A percentile compares a stretch with the other conserved stretches of the same genome.
These are phyloP conservation scores for Mastacembelus armatus DNA, from an alignment of 2,797 vertebrate species.

Conservation along the genomic window DNA sequence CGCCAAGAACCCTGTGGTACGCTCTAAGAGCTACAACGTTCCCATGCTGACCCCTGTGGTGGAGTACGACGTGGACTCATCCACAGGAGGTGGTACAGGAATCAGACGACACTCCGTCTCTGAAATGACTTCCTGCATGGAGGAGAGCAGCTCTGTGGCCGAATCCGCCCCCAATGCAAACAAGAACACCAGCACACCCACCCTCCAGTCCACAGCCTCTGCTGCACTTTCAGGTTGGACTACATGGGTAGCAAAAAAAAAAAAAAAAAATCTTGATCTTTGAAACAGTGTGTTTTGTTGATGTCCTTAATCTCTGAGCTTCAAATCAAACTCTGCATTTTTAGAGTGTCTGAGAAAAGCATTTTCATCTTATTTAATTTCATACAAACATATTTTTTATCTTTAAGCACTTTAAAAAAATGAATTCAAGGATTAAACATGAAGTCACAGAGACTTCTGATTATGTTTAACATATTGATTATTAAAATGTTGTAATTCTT, in stretches of 20 bases:
- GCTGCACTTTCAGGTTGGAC: constrained; percentile 59
- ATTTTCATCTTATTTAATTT: not conserved
- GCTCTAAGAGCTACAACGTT: constrained; percentile 96
- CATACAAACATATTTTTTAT: not conserved
- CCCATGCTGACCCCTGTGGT: constrained; percentile 92
- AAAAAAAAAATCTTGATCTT: not conserved
- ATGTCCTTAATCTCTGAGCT: too few relatives aligned
- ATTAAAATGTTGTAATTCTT: not conserved
- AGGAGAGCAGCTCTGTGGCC: constrained; percentile 80
- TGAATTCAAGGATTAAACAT: too few relatives aligned
- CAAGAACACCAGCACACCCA: constrained; percentile 34
- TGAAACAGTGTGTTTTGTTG: not conserved
- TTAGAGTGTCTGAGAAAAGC: not conserved
- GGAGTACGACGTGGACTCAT: constrained; percentile 83
- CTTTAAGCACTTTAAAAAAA: not conserved
- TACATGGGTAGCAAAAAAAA: fast-evolving
- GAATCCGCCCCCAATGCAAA: constrained; percentile 26
- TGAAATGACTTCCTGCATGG: constrained; percentile 92
- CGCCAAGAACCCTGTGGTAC: constrained; percentile 91
- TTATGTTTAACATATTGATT: not conserved
- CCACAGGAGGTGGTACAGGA: constrained; percentile 50
- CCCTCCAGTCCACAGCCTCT: constrained; percentile 59
- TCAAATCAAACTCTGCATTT: not conserved
- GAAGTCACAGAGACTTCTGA: not conserved
- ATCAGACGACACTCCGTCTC: constrained; percentile 93